phyloP scores from a whole-genome alignment of 2,797 vertebrate genomes.

The Ptychadena robeensis region DNA sequence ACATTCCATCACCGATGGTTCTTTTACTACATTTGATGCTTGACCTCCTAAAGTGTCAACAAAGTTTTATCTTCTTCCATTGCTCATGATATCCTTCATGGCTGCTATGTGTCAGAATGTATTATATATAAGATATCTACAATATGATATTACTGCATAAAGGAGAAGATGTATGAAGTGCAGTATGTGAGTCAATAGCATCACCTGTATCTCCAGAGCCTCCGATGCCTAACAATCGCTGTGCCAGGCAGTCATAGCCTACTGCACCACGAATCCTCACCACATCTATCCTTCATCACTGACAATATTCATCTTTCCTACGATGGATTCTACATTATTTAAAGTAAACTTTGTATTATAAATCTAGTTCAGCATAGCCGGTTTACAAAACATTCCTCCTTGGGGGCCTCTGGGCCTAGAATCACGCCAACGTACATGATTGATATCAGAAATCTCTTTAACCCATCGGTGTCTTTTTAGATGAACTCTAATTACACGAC shows the following conservation, averaged over 20 bases:
- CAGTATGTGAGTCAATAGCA: not conserved
- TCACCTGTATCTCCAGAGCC: not conserved
- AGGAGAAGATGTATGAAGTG: not conserved
- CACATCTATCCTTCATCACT: not conserved
- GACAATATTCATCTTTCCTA: not conserved
- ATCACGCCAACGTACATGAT: not conserved
- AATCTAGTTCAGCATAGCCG: not conserved
- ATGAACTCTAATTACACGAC: not conserved
- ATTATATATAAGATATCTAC: no score
- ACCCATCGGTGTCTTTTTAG: not conserved
- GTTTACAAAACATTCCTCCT: not conserved
- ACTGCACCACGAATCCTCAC: not conserved
- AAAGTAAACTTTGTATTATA: not conserved
- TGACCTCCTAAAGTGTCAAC: no score
- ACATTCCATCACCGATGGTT: no score
- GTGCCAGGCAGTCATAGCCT: not conserved
- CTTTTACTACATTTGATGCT: no score
- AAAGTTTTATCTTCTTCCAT: no score
- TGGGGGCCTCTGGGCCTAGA: not conserved
- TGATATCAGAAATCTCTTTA: not conserved
- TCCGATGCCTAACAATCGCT: not conserved
- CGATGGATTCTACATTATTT: not conserved
- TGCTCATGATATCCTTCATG: no score
- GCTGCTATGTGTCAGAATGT: no score
- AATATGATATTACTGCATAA: no score